phyloP scores from a whole-genome alignment of 2,797 vertebrate species.

The Sitta carolinensis region DNA sequence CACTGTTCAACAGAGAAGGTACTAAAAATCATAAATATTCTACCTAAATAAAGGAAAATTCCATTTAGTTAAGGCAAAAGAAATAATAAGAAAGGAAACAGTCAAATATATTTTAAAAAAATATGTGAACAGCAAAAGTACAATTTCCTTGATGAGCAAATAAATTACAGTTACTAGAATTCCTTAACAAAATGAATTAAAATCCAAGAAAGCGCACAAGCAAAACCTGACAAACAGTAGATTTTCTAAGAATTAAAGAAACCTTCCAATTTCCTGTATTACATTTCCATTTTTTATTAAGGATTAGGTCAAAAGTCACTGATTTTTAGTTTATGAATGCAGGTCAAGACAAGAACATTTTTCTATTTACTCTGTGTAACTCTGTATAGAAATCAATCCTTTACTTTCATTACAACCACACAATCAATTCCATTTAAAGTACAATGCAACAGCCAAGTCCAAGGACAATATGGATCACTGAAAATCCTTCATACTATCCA shows the following conservation, averaged over 20 bases:
- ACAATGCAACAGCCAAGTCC: conserved; percentile 78
- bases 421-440: conserved; percentile 83
- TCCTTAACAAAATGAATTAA: not conserved
- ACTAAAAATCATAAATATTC: not conserved
- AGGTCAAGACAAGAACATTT: conserved; percentile 79
- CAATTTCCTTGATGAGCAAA: not conserved
- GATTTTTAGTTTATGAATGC: conserved; percentile 74
- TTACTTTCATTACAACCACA: conserved; percentile 82
- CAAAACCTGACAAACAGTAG: not conserved
- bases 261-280: conserved; percentile 29
- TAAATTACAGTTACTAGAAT: not conserved
- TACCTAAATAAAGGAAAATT: not conserved
- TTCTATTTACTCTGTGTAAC: conserved; percentile 80
- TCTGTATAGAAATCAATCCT: conserved; percentile 80
- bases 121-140: not conserved
- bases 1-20: not conserved
- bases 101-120: not conserved
- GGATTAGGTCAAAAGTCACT: conserved; percentile 68
- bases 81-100: not conserved
- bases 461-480: conserved; percentile 77
- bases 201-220: not conserved
- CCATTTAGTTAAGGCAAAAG: not conserved
- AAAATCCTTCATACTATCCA: conserved; percentile 67
- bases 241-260: conserved; percentile 56
- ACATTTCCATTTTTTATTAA: conserved; percentile 73